Evolutionary conservation across 2,888 invertebrate species (phyloP).

Genomic region (Tipula confusa): DNA sequence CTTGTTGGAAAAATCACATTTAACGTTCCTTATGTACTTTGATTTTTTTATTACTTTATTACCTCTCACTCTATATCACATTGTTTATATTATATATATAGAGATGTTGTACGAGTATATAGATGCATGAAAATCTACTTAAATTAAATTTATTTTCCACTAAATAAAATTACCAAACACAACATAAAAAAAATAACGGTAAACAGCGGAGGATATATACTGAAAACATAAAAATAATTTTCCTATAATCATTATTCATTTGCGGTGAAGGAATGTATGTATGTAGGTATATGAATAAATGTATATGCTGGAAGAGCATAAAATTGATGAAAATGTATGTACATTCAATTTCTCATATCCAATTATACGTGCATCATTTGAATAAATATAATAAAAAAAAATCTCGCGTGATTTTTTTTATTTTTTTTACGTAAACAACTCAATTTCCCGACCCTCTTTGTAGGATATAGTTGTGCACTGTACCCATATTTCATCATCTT

Average conservation of each 20-base stretch:
- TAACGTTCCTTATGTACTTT: background rate
- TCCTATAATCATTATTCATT: constrained; percentile 9
- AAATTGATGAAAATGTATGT: background rate
- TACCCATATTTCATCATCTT: no score
- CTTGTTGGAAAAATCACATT: background rate
- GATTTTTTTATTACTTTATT: constrained; percentile 21
- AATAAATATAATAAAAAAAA: background rate
- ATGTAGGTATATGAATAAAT: background rate
- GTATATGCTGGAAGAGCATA: background rate
- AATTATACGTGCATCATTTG: background rate
- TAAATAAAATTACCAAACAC: constrained; percentile 3
- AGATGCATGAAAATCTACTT: constrained; percentile 14
- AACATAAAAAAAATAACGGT: background rate
- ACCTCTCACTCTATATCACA: background rate
- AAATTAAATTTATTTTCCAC: constrained; percentile 20
- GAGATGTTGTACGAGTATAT: background rate
- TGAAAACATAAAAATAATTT: background rate
- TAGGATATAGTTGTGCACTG: no score
- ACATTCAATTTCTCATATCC: background rate
- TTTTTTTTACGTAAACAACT: background rate
- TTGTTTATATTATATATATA: background rate
- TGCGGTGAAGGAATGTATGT: background rate
- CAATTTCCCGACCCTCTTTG: background rate
- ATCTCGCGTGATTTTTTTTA: background rate
- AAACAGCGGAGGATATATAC: background rate